Base-by-base conservation (phyloP, 1,140 invertebrate species). In the Zaprionus ornatus region DNA sequence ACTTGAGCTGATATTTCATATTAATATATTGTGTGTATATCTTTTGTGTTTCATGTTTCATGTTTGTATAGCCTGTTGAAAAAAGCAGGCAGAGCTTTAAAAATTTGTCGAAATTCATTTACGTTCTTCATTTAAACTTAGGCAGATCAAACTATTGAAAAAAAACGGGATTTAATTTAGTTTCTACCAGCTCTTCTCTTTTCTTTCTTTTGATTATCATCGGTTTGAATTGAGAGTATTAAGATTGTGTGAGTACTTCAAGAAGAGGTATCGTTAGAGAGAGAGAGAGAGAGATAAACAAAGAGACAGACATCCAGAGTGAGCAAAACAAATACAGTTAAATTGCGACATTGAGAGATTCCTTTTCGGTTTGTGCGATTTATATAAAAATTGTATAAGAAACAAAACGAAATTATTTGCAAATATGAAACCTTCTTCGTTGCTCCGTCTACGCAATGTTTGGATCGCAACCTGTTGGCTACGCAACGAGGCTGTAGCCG, bases 391-490 rank as follows among this genome's bases (percentile, higher is more conserved):
- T 32, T 32, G 0, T 10, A 32, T 32, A 10, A 21, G 45, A 40
- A 40, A n/a, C 15, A 15, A 25, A 54, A 13, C 0, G 4, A 27
- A 9, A 61, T 15, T 19, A 5, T 27, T 45, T 17, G 35, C 12
- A 13, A 55, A 40, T 7, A 88, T 88, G 85, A 90, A 90, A 50
- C 74, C 78, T 29, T 73, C 65, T 19, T 55, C 79, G 9, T 35
- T 88, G 10, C 37, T 77, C 21, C 75, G 85, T 21, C 67, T 88
- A 6, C 84, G 84, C 17, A 79, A 77, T 12, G 73, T 88, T 40
- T 88, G 81, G 85, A 74, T 90, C 15, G 50, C 88, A 62, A 65
- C 85, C 57, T 59, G 52, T 21, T 88, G 78, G 77, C 55, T 88
- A 19, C 85, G 84, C 4, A 76, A 90, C 42, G 84, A 88, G 65